phyloP scores from a whole-genome alignment of 2,888 invertebrate species.

The Drosophila stalkeri region DNA sequence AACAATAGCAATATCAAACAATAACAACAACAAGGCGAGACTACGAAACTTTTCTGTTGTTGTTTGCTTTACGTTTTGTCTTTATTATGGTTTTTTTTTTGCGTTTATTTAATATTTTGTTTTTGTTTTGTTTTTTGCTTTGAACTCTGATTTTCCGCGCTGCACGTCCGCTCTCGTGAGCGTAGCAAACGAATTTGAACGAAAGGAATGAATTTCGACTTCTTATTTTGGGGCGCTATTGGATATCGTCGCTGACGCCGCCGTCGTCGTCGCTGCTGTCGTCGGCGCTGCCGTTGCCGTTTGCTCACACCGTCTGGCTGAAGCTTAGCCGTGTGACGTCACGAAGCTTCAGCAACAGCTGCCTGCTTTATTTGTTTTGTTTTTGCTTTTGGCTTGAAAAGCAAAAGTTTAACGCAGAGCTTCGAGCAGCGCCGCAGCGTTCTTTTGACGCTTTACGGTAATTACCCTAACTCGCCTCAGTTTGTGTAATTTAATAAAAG shows the following conservation, averaged over 20 bases:
- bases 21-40: slow-evolving; percentile 29
- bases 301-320: slow-evolving; percentile 18
- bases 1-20: slow-evolving; percentile 16
- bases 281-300: slow-evolving; percentile 27
- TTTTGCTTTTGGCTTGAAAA: slow-evolving; percentile 40
- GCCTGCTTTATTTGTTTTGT: slow-evolving; percentile 19
- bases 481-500: slow-evolving; percentile 48
- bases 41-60: slow-evolving; percentile 47
- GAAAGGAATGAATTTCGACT: slow-evolving; percentile 81
- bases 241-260: slow-evolving; percentile 65
- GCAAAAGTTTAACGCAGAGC: slow-evolving; percentile 37
- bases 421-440: slow-evolving; percentile 30
- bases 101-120: slow-evolving; percentile 26
- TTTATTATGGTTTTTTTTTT: slow-evolving; percentile 46
- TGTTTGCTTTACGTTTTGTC: slow-evolving; percentile 36
- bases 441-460: slow-evolving; percentile 44
- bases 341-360: slow-evolving; percentile 49
- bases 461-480: slow-evolving; percentile 41
- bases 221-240: slow-evolving; percentile 82
- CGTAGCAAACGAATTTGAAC: slow-evolving; percentile 82
- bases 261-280: slow-evolving; percentile 29
- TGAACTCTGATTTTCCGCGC: slow-evolving; percentile 73
- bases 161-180: slow-evolving; percentile 84
- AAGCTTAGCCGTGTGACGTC: slow-evolving; percentile 68
- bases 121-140: slow-evolving; percentile 28